A percentile compares a stretch with the other conserved stretches of the same genome.
These are phyloP conservation scores for Oceanodroma tethys DNA, from an alignment of 2,113 vertebrate species.

Conservation along the genomic window DNA sequence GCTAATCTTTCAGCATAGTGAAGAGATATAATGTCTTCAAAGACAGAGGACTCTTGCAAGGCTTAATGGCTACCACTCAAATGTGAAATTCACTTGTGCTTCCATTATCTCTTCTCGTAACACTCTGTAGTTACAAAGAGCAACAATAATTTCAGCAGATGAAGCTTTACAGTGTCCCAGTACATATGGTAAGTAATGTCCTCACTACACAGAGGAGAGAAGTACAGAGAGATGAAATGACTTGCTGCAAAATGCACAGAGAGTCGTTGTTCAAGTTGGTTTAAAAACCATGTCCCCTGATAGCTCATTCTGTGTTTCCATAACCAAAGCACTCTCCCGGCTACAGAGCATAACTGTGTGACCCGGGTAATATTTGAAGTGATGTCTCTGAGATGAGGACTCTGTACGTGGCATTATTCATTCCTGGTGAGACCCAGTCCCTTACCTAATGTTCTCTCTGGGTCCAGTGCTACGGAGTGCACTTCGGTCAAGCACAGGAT, in stretches of 20 bases:
- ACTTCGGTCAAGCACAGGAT: neutral
- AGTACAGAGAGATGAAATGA: neutral
- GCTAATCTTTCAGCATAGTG: neutral
- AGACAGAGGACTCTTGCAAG: neutral
- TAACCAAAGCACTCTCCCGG: neutral
- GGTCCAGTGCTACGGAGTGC: neutral
- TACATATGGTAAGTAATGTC: neutral
- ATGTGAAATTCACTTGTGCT: slow-evolving; percentile 29
- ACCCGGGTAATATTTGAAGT: neutral
- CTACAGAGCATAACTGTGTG: neutral
- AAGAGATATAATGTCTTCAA: neutral
- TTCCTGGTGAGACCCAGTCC: neutral
- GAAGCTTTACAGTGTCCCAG: neutral
- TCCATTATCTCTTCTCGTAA: neutral
- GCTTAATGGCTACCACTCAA: neutral
- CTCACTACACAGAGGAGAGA: neutral
- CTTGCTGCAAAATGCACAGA: neutral
- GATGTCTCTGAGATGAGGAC: neutral
- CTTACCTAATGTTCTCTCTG: neutral
- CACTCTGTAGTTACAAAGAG: neutral
- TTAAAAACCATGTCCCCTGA: neutral
- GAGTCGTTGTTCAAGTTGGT: neutral
- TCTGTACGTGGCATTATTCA: neutral
- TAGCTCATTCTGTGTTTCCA: neutral
- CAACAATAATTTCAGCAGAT: neutral